A percentile compares a stretch with the other conserved stretches of the same genome.
These are phyloP conservation scores for Nothoprocta pentlandii DNA, from an alignment of 2,113 vertebrate genomes.

Conservation along the genomic window DNA sequence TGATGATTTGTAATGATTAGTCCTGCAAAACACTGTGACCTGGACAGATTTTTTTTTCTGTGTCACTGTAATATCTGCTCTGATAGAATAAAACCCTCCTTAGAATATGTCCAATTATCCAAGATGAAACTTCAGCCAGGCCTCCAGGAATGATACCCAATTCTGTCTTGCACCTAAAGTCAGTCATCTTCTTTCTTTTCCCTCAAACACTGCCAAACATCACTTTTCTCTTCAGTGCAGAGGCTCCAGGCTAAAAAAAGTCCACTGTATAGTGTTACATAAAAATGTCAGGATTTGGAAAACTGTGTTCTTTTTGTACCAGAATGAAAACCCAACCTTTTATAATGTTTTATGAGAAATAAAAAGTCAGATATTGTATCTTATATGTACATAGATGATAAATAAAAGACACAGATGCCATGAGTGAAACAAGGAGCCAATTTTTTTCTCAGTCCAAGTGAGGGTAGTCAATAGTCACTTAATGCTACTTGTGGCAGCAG, in stretches of 20 bases:
- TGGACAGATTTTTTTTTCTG: not conserved
- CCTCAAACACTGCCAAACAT: not conserved
- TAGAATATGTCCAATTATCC: conserved; percentile 27
- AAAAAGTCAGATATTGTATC: not conserved
- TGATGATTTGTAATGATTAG: conserved; percentile 61
- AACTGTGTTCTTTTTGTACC: not conserved
- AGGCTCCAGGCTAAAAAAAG: not conserved
- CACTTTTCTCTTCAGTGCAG: not conserved
- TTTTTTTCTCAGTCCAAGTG: not conserved
- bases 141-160: conserved; percentile 16
- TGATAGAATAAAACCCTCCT: not conserved
- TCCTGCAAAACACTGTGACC: not conserved
- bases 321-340: not conserved
- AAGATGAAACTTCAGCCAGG: conserved; percentile 13
- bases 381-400: not conserved
- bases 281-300: not conserved
- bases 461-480: not conserved
- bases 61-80: conserved; percentile 33
- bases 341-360: conserved; percentile 10
- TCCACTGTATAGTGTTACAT: not conserved
- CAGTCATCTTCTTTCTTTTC: not conserved
- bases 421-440: not conserved
- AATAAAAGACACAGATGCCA: not conserved
- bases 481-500: not conserved
- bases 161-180: conserved; percentile 41